phyloP scores from a whole-genome alignment of 2,888 invertebrate species.

The Caenorhabditis becei region DNA sequence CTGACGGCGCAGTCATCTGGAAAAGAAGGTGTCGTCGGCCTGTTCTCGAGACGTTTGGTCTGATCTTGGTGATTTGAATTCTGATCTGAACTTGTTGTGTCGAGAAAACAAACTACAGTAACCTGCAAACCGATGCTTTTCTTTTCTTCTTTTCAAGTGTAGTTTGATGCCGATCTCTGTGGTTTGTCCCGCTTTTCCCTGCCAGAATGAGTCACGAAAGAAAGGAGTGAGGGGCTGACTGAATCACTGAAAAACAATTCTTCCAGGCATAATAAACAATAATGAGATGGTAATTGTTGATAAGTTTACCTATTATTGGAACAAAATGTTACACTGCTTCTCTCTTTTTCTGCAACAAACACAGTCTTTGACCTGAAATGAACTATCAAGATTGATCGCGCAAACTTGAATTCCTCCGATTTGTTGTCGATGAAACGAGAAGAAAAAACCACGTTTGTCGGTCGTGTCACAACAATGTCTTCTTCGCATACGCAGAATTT shows the following conservation, averaged over 20 bases:
- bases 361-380: slow-evolving; percentile 2
- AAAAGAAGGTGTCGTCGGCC: not conserved
- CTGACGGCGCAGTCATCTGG: not conserved
- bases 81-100: slow-evolving; percentile 28
- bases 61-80: slow-evolving; percentile 48
- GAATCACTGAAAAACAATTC: too few species aligned
- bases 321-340: not conserved
- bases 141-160: too few species aligned
- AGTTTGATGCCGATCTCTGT: slow-evolving; percentile 23
- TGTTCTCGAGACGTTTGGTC: slow-evolving; percentile 9
- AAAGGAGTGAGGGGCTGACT: too few species aligned
- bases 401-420: not conserved
- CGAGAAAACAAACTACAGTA: not conserved
- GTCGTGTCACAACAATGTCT: not conserved
- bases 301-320: not conserved
- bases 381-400: not conserved
- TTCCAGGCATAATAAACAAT: too few species aligned
- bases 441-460: not conserved
- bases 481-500: not conserved
- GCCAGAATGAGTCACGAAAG: too few species aligned
- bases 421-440: not conserved
- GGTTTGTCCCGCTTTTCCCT: slow-evolving; percentile 1
- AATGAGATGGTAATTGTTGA: slow-evolving; percentile 21
- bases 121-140: too few species aligned
- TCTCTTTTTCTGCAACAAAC: not conserved